Evolutionary conservation across 2,888 invertebrate genomes (phyloP).

Genomic region (Muschampia staudingeri): DNA sequence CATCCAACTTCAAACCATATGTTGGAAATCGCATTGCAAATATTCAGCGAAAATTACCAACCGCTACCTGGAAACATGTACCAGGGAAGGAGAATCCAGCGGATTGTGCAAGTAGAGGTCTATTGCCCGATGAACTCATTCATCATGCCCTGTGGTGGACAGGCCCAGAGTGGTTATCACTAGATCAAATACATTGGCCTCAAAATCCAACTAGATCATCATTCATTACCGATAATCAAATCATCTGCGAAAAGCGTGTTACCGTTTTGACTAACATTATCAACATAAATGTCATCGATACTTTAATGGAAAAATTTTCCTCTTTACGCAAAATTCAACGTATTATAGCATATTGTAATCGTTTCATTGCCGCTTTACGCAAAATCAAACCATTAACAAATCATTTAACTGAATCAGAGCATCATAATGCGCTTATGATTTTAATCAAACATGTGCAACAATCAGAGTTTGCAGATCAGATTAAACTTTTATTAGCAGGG

Average conservation of each 20-base stretch:
- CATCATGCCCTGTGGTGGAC: background rate
- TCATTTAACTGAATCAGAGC: background rate
- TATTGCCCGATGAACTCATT: constrained; percentile 8
- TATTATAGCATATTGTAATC: background rate
- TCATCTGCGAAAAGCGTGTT: no score
- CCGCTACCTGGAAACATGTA: constrained; percentile 17
- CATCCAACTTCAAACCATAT: constrained; percentile 4
- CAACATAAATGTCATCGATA: no score
- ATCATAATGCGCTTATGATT: constrained; percentile 8
- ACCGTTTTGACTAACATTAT: no score
- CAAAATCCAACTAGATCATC: no score
- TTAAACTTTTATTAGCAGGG: constrained; percentile 10
- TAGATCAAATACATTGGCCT: no score
- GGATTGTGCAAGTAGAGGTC: constrained; percentile 22
- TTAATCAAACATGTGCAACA: constrained; percentile 5
- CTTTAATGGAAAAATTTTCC: no score
- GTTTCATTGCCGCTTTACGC: constrained; percentile 5
- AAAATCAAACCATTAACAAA: constrained; percentile 14
- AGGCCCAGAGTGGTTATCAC: no score
- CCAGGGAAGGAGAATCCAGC: constrained; percentile 16
- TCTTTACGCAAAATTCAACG: no score
- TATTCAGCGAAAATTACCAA: constrained; percentile 17
- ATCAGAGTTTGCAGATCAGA: constrained; percentile 2
- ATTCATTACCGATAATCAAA: no score
- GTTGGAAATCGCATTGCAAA: constrained; percentile 14